Conservation (phyloP, 2,888 invertebrate genomes). For the Bibio marci region DNA sequence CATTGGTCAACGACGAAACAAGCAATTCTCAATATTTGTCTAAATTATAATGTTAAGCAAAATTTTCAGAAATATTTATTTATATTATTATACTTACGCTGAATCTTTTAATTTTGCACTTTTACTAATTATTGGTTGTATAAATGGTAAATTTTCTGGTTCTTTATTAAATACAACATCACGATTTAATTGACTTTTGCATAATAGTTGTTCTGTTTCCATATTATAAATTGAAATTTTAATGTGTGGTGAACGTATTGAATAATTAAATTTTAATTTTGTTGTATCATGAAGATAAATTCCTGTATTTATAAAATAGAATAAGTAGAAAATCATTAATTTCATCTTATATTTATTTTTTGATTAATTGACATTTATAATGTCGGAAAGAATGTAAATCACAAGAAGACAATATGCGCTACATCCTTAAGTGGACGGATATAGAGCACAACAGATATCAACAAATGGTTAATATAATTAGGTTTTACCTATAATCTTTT, state of each 20-base stretch:
- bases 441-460: too few relatives aligned
- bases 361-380: too few relatives aligned
- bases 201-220: conserved; percentile 1
- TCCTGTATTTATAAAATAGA: conserved; percentile 1
- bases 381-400: too few relatives aligned
- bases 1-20: too few relatives aligned
- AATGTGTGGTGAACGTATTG: conserved; percentile 4
- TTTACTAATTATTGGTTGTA: conserved; percentile 8
- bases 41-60: too few relatives aligned
- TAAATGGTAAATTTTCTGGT: conserved; percentile 6
- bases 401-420: too few relatives aligned
- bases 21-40: too few relatives aligned
- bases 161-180: conserved; percentile 7
- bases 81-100: conserved; percentile 3
- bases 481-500: too few relatives aligned
- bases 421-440: too few relatives aligned
- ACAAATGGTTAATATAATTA: too few relatives aligned
- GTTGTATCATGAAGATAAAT: conserved; percentile 5
- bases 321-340: neutral
- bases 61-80: too few relatives aligned
- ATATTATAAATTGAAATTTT: conserved; percentile 6
- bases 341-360: neutral
- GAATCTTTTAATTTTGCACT: conserved; percentile 3
- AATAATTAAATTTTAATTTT: conserved; percentile 6
- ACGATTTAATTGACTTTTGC: conserved; percentile 4